These are phyloP conservation scores for Pachyrhynchus sulphureomaculatus DNA, from an alignment of 1,140 invertebrate species.

Conservation along the genomic window DNA sequence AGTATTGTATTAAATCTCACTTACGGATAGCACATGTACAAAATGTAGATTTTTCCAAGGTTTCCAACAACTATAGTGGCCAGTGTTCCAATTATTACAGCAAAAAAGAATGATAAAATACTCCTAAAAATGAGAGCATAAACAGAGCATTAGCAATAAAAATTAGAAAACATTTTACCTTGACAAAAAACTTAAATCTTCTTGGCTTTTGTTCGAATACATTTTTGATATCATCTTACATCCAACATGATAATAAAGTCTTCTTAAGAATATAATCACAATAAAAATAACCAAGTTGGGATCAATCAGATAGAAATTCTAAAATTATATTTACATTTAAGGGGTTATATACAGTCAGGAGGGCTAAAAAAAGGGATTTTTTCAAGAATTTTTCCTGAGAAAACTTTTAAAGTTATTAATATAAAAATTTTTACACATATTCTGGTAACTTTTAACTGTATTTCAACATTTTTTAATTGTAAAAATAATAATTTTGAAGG, in stretches of 20 bases:
- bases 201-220: conserved; percentile 33
- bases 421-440: too few relatives aligned
- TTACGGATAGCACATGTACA: conserved; percentile 90
- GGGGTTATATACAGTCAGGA: too few relatives aligned
- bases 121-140: conserved; percentile 36
- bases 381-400: too few relatives aligned
- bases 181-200: conserved; percentile 24
- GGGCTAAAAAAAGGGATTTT: too few relatives aligned
- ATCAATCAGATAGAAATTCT: conserved; percentile 96
- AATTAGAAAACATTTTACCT: conserved; percentile 20
- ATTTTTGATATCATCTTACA: conserved; percentile 42
- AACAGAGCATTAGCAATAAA: too few relatives aligned
- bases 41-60: conserved; percentile 71
- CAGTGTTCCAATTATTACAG: conserved; percentile 11
- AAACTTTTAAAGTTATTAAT: too few relatives aligned
- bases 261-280: conserved; percentile 71
- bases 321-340: conserved; percentile 51
- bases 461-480: too few relatives aligned
- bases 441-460: too few relatives aligned
- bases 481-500: too few relatives aligned
- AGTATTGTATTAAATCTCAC: too few relatives aligned
- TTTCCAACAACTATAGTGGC: conserved; percentile 17
- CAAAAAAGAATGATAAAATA: conserved; percentile 39
- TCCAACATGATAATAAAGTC: conserved; percentile 66
- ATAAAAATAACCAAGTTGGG: conserved; percentile 82